These are phyloP conservation scores for Arctocebus calabarensis DNA, from an alignment of 2,797 vertebrate genomes.

Conservation along the genomic window DNA sequence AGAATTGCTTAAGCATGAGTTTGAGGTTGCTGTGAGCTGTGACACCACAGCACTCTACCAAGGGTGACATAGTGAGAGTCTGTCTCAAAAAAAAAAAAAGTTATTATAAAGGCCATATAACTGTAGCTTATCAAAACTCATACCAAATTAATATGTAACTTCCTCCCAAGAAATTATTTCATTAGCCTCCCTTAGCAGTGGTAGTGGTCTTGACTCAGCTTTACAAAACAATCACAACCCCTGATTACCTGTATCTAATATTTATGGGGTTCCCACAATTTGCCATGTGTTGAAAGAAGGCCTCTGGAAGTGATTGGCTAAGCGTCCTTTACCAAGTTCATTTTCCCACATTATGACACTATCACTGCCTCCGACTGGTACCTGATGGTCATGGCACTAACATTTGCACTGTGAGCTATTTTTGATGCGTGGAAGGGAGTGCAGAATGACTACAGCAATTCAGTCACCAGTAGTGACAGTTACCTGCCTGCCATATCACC, in stretches of 20 bases:
- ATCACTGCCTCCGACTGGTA: not conserved
- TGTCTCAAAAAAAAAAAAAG: not conserved
- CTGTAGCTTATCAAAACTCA: not conserved
- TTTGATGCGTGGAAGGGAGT: not conserved
- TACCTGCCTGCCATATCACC: not conserved
- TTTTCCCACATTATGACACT: not conserved
- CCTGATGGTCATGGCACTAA: not conserved
- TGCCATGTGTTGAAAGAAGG: not conserved
- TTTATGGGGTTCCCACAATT: not conserved
- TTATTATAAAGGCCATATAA: slow-evolving; percentile 1
- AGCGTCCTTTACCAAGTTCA: not conserved
- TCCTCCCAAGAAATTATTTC: not conserved
- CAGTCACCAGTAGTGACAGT: not conserved
- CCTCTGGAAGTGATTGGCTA: not conserved
- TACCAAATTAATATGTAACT: not conserved
- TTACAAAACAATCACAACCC: not conserved
- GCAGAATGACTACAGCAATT: not conserved
- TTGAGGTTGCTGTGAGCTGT: no score
- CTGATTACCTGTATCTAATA: not conserved
- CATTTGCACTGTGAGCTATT: not conserved
- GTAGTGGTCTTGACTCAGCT: not conserved
- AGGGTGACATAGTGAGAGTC: no score
- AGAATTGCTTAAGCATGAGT: no score
- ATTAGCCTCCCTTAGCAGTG: not conserved
- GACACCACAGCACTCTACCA: no score